Evolutionary conservation across 2,113 vertebrate genomes (phyloP), one percentile per base, ranked within the genome.

Genomic region (Pachyramphus minor): DNA sequence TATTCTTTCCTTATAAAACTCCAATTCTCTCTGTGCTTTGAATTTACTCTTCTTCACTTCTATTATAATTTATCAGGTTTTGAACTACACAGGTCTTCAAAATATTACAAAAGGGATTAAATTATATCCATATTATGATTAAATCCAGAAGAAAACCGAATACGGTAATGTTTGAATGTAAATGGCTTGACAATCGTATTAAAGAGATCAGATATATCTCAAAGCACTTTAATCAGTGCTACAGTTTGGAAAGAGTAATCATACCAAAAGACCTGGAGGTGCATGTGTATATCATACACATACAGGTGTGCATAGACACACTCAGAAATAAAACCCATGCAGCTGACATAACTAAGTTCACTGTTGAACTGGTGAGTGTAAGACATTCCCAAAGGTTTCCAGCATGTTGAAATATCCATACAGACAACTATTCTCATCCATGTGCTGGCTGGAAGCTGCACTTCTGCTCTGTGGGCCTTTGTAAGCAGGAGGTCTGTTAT

Each of bases 91-190:
- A 77, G 33, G 39, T 39, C 91, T 96, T 83, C 69, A 89, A 83
- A 76, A 80, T 42, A 63, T 79, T 83, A 87, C 41, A 60, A 89
- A 87, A 91, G 20, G 72, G 71, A 91, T 94, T 91, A 76, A 87
- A 55, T 71, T 42, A 35, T 53, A 82, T 85, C n/a, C 49, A 30
- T 66, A 80, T 64, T 58, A 53, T 50, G 87, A 89, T 76, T 79
- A 64, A 92, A 94, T n/a, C 67, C 21, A 41, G 73, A 59, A 58
- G 77, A 91, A 93, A 87, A 49, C 45, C 2, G 2, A 87, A 69
- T 69, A 53, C 49, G 56, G 44, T 73, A 58, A 72, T 62, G 31
- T 49, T 52, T 58, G 62, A 84, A 73, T 53, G 53, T 45, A 84
- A 87, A 64, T 49, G 49, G 30, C 31, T 84, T 14, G 30, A 62